A percentile compares a stretch with the other conserved stretches of the same genome.
These are phyloP conservation scores for Sceloporus tristichus DNA, from an alignment of 2,113 vertebrate species.

Conservation along the genomic window DNA sequence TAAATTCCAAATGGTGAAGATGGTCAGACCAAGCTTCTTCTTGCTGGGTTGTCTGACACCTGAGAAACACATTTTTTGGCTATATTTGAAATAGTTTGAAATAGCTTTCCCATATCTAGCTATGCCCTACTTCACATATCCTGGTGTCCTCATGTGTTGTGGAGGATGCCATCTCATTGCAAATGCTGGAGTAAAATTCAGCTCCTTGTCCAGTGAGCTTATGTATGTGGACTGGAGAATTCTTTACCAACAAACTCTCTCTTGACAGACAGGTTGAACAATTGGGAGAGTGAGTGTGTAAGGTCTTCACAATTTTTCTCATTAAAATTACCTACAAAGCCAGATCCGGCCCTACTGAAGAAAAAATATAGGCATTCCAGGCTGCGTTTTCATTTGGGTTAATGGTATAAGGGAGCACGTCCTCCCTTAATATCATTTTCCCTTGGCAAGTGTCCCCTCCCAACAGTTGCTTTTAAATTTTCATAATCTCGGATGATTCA, in stretches of 20 bases:
- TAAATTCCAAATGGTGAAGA: no score
- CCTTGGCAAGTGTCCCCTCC: not conserved
- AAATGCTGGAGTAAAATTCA: not conserved
- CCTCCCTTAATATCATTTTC: not conserved
- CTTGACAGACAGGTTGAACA: constrained; percentile 11
- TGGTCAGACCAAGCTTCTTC: no score
- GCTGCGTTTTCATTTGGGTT: not conserved
- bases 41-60: no score
- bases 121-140: not conserved
- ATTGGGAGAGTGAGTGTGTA: constrained; percentile 43
- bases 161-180: not conserved
- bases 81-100: no score
- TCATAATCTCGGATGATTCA: not conserved
- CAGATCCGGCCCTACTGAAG: accelerated
- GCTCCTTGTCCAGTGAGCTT: not conserved
- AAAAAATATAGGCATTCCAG: not conserved
- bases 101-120: no score
- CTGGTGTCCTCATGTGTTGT: not conserved
- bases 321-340: not conserved
- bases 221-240: no score
- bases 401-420: not conserved
- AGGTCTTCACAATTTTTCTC: not conserved
- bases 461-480: not conserved
- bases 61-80: no score
- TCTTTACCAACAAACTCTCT: no score